Percentiles rank a stretch among this genome's conserved stretches.
phyloP scores from a whole-genome alignment of 1,140 invertebrate species.

The Eriosoma lanigerum region DNA sequence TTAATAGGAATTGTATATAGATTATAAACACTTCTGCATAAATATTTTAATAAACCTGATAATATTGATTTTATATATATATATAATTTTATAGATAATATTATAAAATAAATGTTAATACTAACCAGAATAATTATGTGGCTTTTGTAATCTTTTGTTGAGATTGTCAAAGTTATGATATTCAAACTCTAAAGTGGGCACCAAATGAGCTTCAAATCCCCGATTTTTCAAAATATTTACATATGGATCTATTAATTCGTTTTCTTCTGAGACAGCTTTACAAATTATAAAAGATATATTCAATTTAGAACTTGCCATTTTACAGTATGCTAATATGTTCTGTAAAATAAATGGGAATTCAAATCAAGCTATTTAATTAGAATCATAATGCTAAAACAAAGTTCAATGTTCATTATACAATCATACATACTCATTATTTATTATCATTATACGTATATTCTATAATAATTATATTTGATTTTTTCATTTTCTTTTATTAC shows the following conservation, averaged over 20 bases:
- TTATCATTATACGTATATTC: too few relatives aligned
- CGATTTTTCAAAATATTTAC: not conserved
- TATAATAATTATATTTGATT: too few relatives aligned
- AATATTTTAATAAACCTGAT: not conserved
- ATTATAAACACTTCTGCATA: too few relatives aligned
- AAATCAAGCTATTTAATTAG: too few relatives aligned
- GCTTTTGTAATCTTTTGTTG: slow-evolving; percentile 10
- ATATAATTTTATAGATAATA: not conserved
- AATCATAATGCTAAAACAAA: too few relatives aligned
- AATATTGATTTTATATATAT: not conserved
- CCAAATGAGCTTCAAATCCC: not conserved
- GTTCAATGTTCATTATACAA: too few relatives aligned
- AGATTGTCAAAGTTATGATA: slow-evolving; percentile 26
- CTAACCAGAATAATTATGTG: slow-evolving; percentile 36
- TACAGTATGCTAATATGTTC: too few relatives aligned
- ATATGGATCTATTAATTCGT: slow-evolving; percentile 25
- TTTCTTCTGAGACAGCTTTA: slow-evolving; percentile 39
- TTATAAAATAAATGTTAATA: not conserved
- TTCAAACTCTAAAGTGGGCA: slow-evolving; percentile 41
- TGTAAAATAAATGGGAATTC: too few relatives aligned
- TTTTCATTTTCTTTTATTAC: too few relatives aligned
- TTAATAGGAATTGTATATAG: too few relatives aligned
- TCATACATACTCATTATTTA: too few relatives aligned
- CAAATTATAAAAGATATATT: slow-evolving; percentile 21
- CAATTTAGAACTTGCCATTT: not conserved